A percentile compares a stretch with the other conserved stretches of the same genome.
These are phyloP conservation scores for Amphipyra tragopoginis DNA, from an alignment of 2,888 invertebrate species.

Conservation along the genomic window DNA sequence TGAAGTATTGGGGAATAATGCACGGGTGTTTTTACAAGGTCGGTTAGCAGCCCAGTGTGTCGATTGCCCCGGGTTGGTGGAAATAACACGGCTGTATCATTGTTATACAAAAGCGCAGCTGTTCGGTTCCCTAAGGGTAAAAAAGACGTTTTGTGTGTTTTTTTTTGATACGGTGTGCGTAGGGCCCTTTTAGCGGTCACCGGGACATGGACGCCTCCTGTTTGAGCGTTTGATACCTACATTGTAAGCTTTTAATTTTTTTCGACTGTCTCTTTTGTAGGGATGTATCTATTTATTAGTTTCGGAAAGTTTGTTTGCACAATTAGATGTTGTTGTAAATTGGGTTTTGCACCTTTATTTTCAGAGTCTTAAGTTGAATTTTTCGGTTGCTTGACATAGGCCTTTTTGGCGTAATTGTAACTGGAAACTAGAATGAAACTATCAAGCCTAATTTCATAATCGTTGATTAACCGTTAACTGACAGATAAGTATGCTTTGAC, in stretches of 20 bases:
- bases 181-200: constrained; percentile 85
- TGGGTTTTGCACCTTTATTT: neutral
- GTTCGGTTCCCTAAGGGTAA: constrained; percentile 87
- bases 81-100: constrained; percentile 88
- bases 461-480: too few species aligned
- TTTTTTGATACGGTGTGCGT: constrained; percentile 73
- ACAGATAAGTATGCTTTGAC: too few species aligned
- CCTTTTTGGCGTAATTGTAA: too few species aligned
- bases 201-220: constrained; percentile 78
- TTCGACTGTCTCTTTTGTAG: constrained; percentile 43
- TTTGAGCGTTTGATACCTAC: constrained; percentile 72
- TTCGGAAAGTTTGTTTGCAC: constrained; percentile 32
- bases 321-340: constrained; percentile 10
- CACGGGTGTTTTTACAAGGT: constrained; percentile 58
- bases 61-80: constrained; percentile 84
- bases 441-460: too few species aligned
- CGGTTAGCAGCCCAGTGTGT: constrained; percentile 74
- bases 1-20: constrained; percentile 27
- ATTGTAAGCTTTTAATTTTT: constrained; percentile 65
- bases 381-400: too few species aligned
- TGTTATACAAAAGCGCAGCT: constrained; percentile 88
- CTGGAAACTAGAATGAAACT: too few species aligned
- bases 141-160: constrained; percentile 86
- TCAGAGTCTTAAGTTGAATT: too few species aligned
- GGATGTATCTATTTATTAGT: constrained; percentile 46